Conservation (phyloP, 1,140 invertebrate genomes). For the Anoplophora glabripennis region DNA sequence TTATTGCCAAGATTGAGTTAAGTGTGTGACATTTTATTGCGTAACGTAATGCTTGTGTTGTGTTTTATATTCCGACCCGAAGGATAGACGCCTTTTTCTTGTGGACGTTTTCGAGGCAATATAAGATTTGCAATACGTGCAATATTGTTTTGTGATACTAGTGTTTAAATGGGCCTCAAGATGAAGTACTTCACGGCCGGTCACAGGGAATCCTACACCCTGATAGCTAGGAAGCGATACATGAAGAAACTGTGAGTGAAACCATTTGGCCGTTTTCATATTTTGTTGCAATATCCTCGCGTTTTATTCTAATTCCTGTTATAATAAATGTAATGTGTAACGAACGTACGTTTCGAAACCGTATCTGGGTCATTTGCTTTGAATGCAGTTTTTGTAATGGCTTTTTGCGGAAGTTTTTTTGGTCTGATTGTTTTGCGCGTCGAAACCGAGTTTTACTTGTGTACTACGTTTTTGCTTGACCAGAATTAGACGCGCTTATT, state of each 20-base stretch:
- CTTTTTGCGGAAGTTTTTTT: constrained; percentile 10
- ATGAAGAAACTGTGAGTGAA: constrained; percentile 53
- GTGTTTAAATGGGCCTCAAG: constrained; percentile 36
- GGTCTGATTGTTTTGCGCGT: constrained; percentile 5
- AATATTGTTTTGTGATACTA: constrained; percentile 23
- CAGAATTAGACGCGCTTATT: no score
- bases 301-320: no score
- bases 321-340: no score
- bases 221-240: constrained; percentile 53
- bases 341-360: not conserved
- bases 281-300: no score
- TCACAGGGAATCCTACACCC: constrained; percentile 54
- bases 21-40: not conserved
- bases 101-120: not conserved
- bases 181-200: constrained; percentile 54
- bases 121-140: constrained; percentile 22
- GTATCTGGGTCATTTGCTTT: constrained; percentile 8
- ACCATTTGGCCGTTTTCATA: not conserved
- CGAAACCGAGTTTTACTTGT: no score
- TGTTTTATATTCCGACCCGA: not conserved
- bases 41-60: not conserved
- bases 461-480: no score
- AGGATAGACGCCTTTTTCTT: not conserved
- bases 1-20: not conserved
- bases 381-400: constrained; percentile 7